These are phyloP conservation scores for Lipophrys pholis DNA, from an alignment of 2,113 vertebrate genomes.

Conservation along the genomic window DNA sequence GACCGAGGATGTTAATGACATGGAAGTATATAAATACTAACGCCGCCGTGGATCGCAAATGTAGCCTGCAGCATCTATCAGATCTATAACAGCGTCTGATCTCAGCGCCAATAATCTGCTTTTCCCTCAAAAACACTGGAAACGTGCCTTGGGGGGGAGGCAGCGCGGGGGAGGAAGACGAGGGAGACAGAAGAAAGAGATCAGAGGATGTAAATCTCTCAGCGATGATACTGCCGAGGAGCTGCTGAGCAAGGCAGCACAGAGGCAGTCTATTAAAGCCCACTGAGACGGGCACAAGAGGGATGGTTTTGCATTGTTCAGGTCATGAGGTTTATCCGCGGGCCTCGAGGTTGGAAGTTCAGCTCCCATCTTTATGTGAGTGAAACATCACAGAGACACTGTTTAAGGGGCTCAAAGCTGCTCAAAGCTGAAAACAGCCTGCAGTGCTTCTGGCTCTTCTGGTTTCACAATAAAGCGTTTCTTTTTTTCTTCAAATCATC, in stretches of 20 bases:
- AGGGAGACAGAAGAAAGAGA: slow-evolving; percentile 9
- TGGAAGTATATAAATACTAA: slow-evolving; percentile 58
- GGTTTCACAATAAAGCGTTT: no score
- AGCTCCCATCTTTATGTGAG: no score
- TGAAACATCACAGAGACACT: no score
- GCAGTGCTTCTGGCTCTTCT: no score
- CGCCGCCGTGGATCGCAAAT: slow-evolving; percentile 40
- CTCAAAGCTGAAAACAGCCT: no score
- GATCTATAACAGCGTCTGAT: slow-evolving; percentile 55
- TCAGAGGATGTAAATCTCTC: slow-evolving; percentile 9
- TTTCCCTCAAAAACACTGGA: slow-evolving; percentile 31
- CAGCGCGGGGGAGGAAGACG: slow-evolving; percentile 35
- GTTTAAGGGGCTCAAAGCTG: no score
- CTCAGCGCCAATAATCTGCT: slow-evolving; percentile 59
- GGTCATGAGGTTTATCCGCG: no score
- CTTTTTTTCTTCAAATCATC: no score
- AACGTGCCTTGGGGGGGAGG: slow-evolving; percentile 31
- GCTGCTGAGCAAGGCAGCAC: slow-evolving; percentile 18
- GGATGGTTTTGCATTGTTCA: no score
- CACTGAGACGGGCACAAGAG: no score
- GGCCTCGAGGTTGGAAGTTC: no score
- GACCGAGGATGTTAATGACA: slow-evolving; percentile 20
- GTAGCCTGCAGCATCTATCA: slow-evolving; percentile 47
- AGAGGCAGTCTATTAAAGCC: not conserved
- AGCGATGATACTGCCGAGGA: slow-evolving; percentile 2